Evolutionary conservation across 2,888 invertebrate genomes (phyloP), one percentile per base, ranked within the genome.

Genomic region (Oxytorus armatus): DNA sequence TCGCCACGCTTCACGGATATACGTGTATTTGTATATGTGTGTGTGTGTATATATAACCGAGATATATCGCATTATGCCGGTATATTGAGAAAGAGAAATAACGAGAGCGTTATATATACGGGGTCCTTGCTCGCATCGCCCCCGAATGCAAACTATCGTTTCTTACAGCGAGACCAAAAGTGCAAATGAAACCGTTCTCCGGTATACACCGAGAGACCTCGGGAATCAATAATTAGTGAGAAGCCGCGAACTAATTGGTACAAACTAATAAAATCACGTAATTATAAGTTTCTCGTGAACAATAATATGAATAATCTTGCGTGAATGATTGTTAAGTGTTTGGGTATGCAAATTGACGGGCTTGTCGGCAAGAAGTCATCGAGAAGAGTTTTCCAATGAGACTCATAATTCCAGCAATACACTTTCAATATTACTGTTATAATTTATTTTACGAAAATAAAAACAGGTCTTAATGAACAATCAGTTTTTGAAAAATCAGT

Each of bases 1-100:
- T 80, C 61, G 77, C 66, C 66, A 61, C 79, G 73, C 77, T 80
- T 77, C 80, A 68, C 55, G 55, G 68, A 73, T 77, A 65, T 57
- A 76, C 73, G 51, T 57, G 42, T 44, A 59, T 39, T 53, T n/a
- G 57, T 57, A 47, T 23, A 33, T 44, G 3, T 29, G 51, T 21
- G 16, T 72, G 42, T 36, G 10, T 11, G 16, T 44, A 39, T 44
- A 53, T 42, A 42, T 42, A 23, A 8, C 23, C 61, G 63, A 14
- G 77, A 55, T 25, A 73, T 65, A 63, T 59, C 14, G 23, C 59
- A 53, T 73, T 61, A 72, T 76, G 72, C 68, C 66, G 76, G 68
- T 51, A 73, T 49, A 81, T 73, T 57, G 79, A 57, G 74, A 79
- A 66, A 49, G 65, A 33, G 79, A 76, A 70, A 81, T 74, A 73